phyloP scores from a whole-genome alignment of 2,797 vertebrate species.

The Falco berigora region DNA sequence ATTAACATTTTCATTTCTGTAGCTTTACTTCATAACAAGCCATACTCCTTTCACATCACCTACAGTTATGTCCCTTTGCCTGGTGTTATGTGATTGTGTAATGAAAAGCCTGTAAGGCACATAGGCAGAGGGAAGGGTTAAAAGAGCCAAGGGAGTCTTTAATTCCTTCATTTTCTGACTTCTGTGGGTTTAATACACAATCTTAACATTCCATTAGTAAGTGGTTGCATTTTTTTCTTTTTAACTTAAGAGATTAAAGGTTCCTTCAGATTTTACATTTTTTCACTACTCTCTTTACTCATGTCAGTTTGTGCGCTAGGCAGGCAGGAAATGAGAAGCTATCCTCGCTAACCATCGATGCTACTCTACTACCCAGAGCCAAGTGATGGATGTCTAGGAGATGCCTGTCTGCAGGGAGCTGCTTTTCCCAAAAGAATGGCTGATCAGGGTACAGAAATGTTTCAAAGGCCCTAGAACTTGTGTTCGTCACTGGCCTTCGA shows the following conservation, averaged over 20 bases:
- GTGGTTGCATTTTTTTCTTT: slow-evolving; percentile 20
- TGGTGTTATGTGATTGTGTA: not conserved
- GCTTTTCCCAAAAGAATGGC: not conserved
- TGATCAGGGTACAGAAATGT: fast-evolving
- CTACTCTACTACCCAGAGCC: not conserved
- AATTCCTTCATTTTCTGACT: slow-evolving; percentile 66
- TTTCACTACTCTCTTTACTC: not conserved
- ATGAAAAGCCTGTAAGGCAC: slow-evolving; percentile 21
- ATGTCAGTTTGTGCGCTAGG: not conserved
- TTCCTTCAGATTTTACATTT: slow-evolving; percentile 34
- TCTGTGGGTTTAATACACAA: slow-evolving; percentile 67
- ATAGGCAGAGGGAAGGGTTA: slow-evolving; percentile 51
- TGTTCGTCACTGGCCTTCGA: not conserved
- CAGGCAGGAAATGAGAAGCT: not conserved
- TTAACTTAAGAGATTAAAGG: slow-evolving; percentile 44
- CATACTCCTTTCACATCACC: slow-evolving; percentile 1
- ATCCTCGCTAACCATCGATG: not conserved
- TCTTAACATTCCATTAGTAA: slow-evolving; percentile 67
- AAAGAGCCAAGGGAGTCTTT: slow-evolving; percentile 59
- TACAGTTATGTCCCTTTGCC: slow-evolving; percentile 7
- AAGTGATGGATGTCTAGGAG: not conserved
- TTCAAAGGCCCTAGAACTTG: not conserved
- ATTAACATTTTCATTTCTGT: slow-evolving; percentile 62
- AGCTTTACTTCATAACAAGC: slow-evolving; percentile 41
- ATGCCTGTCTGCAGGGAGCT: not conserved